Conservation (phyloP, 2,888 invertebrate genomes). For the Thysanoteuthis rhombus region DNA sequence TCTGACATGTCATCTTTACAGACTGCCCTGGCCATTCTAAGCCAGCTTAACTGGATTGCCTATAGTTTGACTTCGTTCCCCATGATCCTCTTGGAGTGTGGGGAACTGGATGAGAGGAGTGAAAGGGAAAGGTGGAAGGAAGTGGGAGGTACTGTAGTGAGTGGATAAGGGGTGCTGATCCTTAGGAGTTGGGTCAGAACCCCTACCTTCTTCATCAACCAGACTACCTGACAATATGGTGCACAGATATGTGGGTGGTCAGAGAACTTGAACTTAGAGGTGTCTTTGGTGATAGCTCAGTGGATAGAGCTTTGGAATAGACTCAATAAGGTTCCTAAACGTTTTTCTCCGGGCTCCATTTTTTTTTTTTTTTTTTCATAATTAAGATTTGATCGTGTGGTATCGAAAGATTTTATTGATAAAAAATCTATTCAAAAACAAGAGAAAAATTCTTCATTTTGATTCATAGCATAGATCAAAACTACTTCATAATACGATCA, state of each 20-base stretch:
- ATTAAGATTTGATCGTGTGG: no score
- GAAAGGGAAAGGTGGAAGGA: neutral
- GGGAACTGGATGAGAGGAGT: neutral
- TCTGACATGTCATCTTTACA: neutral
- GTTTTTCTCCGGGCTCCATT: no score
- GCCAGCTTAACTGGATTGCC: neutral
- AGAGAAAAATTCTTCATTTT: no score
- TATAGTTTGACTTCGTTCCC: neutral
- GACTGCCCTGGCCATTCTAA: neutral
- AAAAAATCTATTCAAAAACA: no score
- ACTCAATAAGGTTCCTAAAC: no score
- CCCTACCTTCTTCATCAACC: neutral
- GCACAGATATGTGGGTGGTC: neutral
- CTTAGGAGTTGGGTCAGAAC: neutral
- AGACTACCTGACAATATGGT: neutral
- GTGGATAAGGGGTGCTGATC: neutral
- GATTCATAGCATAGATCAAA: no score
- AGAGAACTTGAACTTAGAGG: neutral
- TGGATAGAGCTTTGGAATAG: neutral
- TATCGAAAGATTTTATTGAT: no score
- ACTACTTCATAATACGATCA: no score
- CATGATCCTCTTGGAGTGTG: neutral
- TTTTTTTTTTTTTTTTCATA: no score
- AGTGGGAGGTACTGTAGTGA: neutral
- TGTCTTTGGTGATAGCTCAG: neutral